A percentile compares a stretch with the other conserved stretches of the same genome.
These are phyloP conservation scores for Alligator sinensis DNA, from an alignment of 2,113 vertebrate species.

Conservation along the genomic window DNA sequence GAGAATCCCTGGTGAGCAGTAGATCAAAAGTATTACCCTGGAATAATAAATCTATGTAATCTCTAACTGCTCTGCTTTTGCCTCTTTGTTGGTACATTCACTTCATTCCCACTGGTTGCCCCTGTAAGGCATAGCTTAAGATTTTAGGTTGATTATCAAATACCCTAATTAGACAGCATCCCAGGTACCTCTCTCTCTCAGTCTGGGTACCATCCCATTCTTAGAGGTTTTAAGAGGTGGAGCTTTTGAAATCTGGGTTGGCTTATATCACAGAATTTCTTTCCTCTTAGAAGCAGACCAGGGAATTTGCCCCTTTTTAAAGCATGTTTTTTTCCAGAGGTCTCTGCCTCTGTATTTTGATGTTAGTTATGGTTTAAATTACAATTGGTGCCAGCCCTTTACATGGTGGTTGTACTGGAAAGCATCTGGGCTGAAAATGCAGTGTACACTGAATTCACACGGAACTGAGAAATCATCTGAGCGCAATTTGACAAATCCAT, in stretches of 20 bases:
- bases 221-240: not conserved
- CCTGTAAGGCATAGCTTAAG: not conserved
- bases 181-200: not conserved
- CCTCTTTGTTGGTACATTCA: not conserved
- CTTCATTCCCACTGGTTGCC: not conserved
- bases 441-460: too few species aligned
- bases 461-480: not conserved
- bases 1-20: not conserved
- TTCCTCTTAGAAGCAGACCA: not conserved
- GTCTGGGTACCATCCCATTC: not conserved
- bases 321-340: not conserved
- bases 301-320: not conserved
- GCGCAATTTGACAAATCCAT: not conserved
- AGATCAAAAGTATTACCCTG: not conserved
- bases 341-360: not conserved
- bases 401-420: not conserved
- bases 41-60: not conserved
- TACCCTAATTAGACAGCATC: not conserved
- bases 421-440: too few species aligned
- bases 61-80: not conserved
- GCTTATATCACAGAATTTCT: not conserved
- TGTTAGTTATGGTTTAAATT: not conserved
- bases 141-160: not conserved
- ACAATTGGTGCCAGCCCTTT: too few species aligned
- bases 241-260: not conserved